Percentiles rank a stretch among this genome's conserved stretches.
Conservation (phyloP, 2,797 vertebrate species). For the Peromyscus melanophrys region DNA sequence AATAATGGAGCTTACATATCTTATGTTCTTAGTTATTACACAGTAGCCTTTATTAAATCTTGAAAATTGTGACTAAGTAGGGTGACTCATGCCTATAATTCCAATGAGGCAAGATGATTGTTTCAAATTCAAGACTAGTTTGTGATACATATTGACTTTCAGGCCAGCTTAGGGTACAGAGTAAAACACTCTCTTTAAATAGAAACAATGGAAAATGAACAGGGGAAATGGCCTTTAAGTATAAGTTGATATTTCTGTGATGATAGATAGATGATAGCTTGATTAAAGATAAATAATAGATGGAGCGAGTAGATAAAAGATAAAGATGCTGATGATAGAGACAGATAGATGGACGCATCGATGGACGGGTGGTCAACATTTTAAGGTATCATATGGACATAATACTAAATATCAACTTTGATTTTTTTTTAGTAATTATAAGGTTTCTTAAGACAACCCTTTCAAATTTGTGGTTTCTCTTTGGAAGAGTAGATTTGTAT, state of each 20-base stretch:
- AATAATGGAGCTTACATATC: not conserved
- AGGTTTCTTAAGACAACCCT: conserved; percentile 41
- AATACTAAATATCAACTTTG: conserved; percentile 29
- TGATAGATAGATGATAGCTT: not conserved
- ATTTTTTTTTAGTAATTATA: not conserved
- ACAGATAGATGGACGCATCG: not conserved
- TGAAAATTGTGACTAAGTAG: not conserved
- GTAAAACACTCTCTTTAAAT: not conserved
- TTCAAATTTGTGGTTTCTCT: conserved; percentile 52
- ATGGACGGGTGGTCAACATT: not conserved
- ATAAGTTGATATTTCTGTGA: conserved; percentile 11
- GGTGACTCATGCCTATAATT: not conserved
- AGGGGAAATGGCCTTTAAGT: not conserved
- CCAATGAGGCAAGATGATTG: not conserved
- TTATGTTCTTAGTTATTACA: conserved; percentile 58
- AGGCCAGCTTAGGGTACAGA: not conserved
- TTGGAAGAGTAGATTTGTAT: conserved; percentile 13
- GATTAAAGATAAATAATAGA: too few relatives aligned
- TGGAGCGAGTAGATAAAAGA: too few relatives aligned
- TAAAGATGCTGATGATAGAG: not conserved
- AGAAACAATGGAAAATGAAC: not conserved
- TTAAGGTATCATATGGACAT: not conserved
- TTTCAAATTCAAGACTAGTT: not conserved
- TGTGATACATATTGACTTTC: not conserved
- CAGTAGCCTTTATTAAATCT: conserved; percentile 43